These are phyloP conservation scores for Propithecus coquereli DNA, from an alignment of 2,113 vertebrate genomes.

Conservation along the genomic window DNA sequence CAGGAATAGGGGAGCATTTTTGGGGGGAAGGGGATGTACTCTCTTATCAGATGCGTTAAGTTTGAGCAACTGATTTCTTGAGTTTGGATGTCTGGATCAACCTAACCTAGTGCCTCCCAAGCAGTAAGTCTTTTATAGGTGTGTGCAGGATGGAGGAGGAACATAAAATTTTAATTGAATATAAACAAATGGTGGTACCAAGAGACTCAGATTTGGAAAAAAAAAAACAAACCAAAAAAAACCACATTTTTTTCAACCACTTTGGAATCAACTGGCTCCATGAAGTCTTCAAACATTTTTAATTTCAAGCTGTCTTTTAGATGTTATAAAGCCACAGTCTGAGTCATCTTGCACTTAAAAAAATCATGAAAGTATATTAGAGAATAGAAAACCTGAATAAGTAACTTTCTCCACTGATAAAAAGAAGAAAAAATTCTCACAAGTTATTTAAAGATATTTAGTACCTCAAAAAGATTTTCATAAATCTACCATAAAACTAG, in stretches of 20 bases:
- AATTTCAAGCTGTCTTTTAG: not conserved
- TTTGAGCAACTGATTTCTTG: not conserved
- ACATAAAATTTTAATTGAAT: not conserved
- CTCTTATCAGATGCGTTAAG: not conserved
- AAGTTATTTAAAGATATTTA: not conserved
- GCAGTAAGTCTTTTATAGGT: not conserved
- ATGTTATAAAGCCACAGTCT: not conserved
- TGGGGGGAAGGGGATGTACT: not conserved
- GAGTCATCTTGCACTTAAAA: slow-evolving; percentile 21
- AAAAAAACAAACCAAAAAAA: no score
- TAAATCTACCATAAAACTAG: not conserved
- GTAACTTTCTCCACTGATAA: not conserved
- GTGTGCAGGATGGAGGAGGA: not conserved
- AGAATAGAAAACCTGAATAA: not conserved
- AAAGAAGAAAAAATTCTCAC: not conserved
- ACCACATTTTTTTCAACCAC: not conserved
- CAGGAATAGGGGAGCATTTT: not conserved
- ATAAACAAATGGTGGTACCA: not conserved
- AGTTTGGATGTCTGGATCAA: not conserved
- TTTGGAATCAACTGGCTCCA: not conserved
- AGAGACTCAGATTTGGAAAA: not conserved
- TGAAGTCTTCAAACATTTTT: not conserved
- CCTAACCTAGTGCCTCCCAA: not conserved
- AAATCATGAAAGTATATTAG: not conserved
- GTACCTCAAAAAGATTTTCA: not conserved